Evolutionary conservation across 2,797 vertebrate genomes (phyloP).

Genomic region (Thamnophis elegans): DNA sequence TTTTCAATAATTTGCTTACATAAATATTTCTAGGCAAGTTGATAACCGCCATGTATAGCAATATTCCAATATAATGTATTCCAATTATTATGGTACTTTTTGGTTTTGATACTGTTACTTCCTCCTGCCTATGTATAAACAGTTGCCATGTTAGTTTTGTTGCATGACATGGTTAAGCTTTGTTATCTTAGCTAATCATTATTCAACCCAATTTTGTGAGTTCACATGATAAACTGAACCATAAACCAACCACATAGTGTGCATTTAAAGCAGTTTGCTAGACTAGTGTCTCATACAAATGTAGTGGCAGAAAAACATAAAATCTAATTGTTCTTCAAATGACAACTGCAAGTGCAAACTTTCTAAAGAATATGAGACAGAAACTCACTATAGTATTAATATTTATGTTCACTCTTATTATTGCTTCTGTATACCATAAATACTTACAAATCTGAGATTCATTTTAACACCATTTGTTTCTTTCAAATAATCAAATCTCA

Average conservation of each 20-base stretch:
- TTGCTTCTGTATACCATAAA: not conserved
- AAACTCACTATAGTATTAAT: not conserved
- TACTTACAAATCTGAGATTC: not conserved
- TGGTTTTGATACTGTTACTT: not conserved
- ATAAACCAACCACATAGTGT: not conserved
- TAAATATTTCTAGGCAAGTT: not conserved
- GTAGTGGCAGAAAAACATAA: not conserved
- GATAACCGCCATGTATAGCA: not conserved
- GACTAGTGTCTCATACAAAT: not conserved
- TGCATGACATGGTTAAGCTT: not conserved
- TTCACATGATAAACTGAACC: not conserved
- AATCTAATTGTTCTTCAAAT: not conserved
- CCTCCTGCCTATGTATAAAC: not conserved
- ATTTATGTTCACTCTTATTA: not conserved
- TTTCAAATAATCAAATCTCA: not conserved
- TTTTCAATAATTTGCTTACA: not conserved
- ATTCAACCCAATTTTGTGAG: not conserved
- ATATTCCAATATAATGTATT: not conserved
- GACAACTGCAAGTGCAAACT: not conserved
- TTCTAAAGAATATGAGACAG: not conserved
- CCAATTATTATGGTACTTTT: not conserved
- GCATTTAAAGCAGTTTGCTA: not conserved
- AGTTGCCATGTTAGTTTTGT: not conserved
- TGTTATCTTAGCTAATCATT: not conserved
- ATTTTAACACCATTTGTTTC: not conserved